Evolutionary conservation across 64 coral and sea anemone species (phyloP).

Genomic region (Stichodactyla mertensii): DNA sequence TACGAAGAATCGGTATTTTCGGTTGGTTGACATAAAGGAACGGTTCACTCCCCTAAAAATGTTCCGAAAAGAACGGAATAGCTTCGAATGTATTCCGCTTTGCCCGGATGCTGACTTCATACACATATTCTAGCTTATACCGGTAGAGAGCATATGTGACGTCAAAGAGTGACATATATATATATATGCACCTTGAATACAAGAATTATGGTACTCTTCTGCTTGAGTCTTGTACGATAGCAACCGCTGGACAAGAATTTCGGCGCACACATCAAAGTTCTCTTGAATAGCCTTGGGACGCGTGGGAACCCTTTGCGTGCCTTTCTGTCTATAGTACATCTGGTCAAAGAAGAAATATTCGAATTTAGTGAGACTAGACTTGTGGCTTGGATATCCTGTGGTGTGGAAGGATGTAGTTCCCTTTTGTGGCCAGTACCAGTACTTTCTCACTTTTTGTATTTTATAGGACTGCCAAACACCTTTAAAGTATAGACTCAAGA

Average conservation of each 20-base stretch:
- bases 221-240: constrained; percentile 87
- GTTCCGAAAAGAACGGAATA: no score
- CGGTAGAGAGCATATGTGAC: background rate
- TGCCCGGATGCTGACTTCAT: no score
- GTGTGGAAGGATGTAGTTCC: no score
- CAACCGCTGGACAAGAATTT: constrained; percentile 75
- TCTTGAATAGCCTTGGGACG: constrained; percentile 91
- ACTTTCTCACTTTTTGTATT: background rate
- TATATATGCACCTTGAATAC: constrained; percentile 86
- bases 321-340: constrained; percentile 97
- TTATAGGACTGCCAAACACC: background rate
- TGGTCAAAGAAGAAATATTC: background rate
- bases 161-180: background rate
- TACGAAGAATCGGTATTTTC: no score
- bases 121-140: no score
- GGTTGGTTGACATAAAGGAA: no score
- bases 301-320: constrained; percentile 57
- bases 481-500: no score
- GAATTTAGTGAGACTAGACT: background rate
- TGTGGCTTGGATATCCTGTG: background rate
- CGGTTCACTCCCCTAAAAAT: no score
- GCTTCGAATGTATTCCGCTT: no score
- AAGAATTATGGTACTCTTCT: constrained; percentile 95
- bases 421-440: background rate
- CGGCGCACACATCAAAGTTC: constrained; percentile 83